Base-by-base conservation (phyloP, 1,140 invertebrate species). In the Saccostrea cuccullata region DNA sequence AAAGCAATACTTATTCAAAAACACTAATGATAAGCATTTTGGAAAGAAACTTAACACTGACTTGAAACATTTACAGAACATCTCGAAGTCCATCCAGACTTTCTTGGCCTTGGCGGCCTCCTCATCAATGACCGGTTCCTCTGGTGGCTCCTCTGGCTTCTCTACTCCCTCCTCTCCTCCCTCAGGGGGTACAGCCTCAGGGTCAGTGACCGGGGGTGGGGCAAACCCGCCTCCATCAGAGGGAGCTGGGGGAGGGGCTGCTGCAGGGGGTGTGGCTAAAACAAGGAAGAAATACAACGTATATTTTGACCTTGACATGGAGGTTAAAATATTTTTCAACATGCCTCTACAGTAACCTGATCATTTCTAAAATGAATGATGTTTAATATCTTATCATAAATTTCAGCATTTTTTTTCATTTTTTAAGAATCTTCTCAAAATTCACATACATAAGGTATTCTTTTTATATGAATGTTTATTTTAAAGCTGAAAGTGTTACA, bases 11-110 rank as follows among this genome's bases (percentile, higher is more conserved):
- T 47, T 47, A 47, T 47, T 47, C 5, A 47, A 47, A 47, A 47
- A 47, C 5, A 47, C 5, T 47, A 9, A 47, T 8, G 5, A 47
- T 47, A 47, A 47, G 9, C 47, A 47, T 47, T 47, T 47, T 9
- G 9, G 47, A 6, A 2, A 36, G 30, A 36, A 36, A 64, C 17
- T n/a, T 64, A 36, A 12, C 11, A 73, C 91, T 92, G 89, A 95
- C 94, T 93, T 95, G 89, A 95, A 95, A 87, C 94, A 95, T 91
- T 92, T 93, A 86, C 92, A 93, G 90, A 95, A 94, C 60, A 92
- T 87, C n/a, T 94, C 93, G 91, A 94, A 95, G 84, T 95, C 94
- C 92, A 95, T 93, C 94, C 94, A 95, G 1, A 92, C 89, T 86
- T 95, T 94, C 89, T 92, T 93, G 47, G 91, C 85, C 86, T 91